These are phyloP conservation scores for Odontocerum albicorne DNA, from an alignment of 2,888 invertebrate genomes.

Conservation along the genomic window DNA sequence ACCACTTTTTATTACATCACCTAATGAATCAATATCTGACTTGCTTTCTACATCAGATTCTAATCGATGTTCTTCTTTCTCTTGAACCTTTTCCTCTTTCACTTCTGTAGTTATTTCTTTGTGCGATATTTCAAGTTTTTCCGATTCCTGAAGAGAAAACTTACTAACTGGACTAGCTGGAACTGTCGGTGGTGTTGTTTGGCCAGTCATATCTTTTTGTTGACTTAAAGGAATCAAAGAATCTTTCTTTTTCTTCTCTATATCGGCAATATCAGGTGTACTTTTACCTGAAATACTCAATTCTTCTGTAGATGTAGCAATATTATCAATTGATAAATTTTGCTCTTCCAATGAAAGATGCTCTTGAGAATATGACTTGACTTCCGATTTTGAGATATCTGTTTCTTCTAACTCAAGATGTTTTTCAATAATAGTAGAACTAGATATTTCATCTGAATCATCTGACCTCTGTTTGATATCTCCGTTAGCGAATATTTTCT, in stretches of 20 bases:
- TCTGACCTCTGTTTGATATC: constrained; percentile 25
- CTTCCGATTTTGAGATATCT: neutral
- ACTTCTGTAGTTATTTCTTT: neutral
- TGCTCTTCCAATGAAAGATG: constrained; percentile 6
- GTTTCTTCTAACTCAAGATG: neutral
- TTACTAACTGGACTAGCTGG: constrained; percentile 61
- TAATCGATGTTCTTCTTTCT: neutral
- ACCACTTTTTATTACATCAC: neutral
- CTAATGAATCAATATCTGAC: constrained; percentile 8
- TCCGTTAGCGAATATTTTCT: constrained; percentile 26
- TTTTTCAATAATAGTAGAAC: constrained; percentile 7
- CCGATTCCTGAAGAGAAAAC: constrained; percentile 18
- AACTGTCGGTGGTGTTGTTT: constrained; percentile 68
- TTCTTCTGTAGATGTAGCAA: constrained; percentile 34
- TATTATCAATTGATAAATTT: constrained; percentile 1
- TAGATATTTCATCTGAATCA: constrained; percentile 12
- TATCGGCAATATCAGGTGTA: constrained; percentile 43
- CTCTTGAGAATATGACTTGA: neutral
- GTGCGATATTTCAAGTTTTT: neutral
- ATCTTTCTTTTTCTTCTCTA: constrained; percentile 41
- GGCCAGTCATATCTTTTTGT: constrained; percentile 46
- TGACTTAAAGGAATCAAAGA: constrained; percentile 41
- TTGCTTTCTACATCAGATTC: constrained; percentile 8
- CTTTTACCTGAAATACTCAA: constrained; percentile 42
- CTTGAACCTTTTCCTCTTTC: neutral